These are phyloP conservation scores for Yoshiicerus persimilis DNA, from an alignment of 1,140 invertebrate species.

Conservation along the genomic window DNA sequence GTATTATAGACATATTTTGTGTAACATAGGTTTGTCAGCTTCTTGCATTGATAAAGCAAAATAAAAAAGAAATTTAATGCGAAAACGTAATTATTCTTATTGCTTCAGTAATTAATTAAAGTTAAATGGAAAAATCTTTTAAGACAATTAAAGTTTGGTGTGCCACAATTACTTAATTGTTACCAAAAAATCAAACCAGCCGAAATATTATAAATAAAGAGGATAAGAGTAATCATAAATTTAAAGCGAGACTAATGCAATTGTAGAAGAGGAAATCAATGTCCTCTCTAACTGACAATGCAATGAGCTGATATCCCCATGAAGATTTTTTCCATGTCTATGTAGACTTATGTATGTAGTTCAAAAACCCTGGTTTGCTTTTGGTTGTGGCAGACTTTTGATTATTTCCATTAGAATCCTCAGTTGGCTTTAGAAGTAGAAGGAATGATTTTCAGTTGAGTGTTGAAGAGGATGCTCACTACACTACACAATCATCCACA, in stretches of 20 bases:
- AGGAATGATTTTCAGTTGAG: neutral
- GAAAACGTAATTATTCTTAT: no score
- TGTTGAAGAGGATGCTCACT: neutral
- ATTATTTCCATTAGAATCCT: neutral
- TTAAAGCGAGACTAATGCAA: neutral
- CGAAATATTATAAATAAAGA: no score
- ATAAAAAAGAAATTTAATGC: no score
- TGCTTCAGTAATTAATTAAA: no score
- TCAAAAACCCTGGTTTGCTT: slow-evolving; percentile 22
- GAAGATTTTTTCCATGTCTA: neutral
- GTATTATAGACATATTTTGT: no score
- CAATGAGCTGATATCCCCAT: neutral
- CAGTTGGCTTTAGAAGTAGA: neutral
- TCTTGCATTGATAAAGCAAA: no score
- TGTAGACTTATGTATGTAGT: neutral
- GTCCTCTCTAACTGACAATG: neutral
- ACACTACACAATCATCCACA: neutral
- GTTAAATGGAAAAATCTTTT: no score
- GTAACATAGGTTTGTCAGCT: no score
- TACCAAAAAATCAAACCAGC: no score
- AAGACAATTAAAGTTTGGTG: no score
- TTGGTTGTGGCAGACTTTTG: neutral
- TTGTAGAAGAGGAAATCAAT: neutral
- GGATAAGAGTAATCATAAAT: no score
- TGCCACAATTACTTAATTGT: no score